A percentile compares a stretch with the other conserved stretches of the same genome.
These are phyloP conservation scores for Lepisosteus osseus DNA, from an alignment of 2,113 vertebrate species.

Conservation along the genomic window DNA sequence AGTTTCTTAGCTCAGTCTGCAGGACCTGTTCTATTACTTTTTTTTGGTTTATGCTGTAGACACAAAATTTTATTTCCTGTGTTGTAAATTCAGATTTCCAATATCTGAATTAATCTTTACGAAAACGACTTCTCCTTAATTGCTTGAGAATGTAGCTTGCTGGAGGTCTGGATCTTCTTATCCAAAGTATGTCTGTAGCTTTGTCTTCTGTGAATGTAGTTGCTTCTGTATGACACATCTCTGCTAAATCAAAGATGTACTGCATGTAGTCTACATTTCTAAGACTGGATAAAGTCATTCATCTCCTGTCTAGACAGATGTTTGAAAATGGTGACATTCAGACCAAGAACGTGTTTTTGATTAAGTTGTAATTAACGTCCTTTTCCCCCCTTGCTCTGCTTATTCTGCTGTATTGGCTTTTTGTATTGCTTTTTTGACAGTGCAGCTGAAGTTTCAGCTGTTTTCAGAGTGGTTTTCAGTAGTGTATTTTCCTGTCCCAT, in stretches of 20 bases:
- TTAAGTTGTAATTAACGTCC: background rate
- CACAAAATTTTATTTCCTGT: conserved; percentile 20
- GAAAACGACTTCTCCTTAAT: background rate
- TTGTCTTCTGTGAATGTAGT: conserved; percentile 14
- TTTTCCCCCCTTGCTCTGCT: background rate
- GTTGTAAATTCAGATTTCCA: conserved; percentile 20
- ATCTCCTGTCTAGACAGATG: background rate
- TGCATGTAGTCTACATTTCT: background rate
- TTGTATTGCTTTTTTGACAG: background rate
- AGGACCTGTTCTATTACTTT: background rate
- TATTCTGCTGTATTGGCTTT: background rate
- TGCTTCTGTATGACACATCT: background rate
- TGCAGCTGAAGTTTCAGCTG: too few relatives aligned
- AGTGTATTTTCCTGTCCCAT: too few relatives aligned
- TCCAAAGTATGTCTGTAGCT: conserved; percentile 26
- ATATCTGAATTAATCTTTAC: too few relatives aligned
- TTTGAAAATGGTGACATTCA: background rate
- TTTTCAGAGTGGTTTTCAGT: too few relatives aligned
- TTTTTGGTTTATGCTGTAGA: background rate
- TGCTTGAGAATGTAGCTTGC: conserved; percentile 23
- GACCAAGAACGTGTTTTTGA: background rate
- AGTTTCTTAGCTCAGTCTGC: conserved; percentile 15
- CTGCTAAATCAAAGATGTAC: background rate
- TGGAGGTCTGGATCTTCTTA: conserved; percentile 23
- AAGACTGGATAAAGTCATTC: background rate